These are phyloP conservation scores for human (Homo sapiens) DNA, from an alignment of 2,113 vertebrate species.

Conservation along the genomic window DNA sequence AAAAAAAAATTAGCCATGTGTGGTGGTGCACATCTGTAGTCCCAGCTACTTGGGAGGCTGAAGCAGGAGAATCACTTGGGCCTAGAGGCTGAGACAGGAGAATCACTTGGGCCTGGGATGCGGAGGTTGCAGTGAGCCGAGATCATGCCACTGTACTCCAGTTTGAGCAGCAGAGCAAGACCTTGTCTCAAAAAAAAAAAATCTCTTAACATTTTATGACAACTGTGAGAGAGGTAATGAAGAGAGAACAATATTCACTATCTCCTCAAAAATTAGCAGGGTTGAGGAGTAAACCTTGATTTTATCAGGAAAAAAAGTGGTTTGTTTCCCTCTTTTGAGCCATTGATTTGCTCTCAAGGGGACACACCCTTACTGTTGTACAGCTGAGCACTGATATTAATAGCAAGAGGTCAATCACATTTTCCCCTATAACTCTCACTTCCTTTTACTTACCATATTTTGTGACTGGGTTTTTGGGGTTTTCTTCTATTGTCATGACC, in stretches of 20 bases:
- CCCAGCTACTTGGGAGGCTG: too few species aligned
- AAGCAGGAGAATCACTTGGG: too few species aligned
- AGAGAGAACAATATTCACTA: not conserved
- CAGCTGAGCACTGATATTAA: not conserved
- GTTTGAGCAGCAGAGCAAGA: too few species aligned
- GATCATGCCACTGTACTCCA: too few species aligned
- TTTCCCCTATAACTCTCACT: not conserved
- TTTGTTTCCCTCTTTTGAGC: slow-evolving; percentile 4
- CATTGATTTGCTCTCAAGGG: not conserved
- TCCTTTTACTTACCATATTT: slow-evolving; percentile 18
- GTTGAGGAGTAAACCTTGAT: not conserved
- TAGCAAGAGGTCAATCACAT: not conserved
- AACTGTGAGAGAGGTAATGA: not conserved
- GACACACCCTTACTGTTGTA: not conserved
- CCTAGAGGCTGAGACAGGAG: too few species aligned
- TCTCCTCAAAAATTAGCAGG: slow-evolving; percentile 9
- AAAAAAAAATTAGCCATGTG: too few species aligned
- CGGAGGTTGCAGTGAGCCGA: too few species aligned
- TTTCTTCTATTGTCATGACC: not conserved
- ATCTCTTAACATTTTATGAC: not conserved
- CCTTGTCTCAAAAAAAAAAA: too few species aligned
- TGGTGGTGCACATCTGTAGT: too few species aligned
- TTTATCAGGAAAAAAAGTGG: not conserved
- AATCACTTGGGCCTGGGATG: too few species aligned
- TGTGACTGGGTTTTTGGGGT: not conserved